Evolutionary conservation across 1,140 invertebrate genomes (phyloP).

Genomic region (Helicoverpa armigera): DNA sequence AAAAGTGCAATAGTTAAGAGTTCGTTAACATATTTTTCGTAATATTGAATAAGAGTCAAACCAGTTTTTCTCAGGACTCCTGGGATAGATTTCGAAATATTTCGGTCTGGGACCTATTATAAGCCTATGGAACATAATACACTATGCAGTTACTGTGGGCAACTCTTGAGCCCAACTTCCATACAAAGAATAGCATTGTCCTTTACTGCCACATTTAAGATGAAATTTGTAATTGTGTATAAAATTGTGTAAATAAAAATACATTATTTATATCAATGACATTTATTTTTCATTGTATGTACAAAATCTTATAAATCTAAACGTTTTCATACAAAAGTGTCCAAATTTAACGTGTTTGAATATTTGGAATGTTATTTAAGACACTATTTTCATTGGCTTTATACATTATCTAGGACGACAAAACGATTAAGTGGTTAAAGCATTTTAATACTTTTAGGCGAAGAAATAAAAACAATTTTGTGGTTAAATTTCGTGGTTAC

Average conservation of each 20-base stretch:
- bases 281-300: slow-evolving; percentile 86
- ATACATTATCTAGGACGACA: slow-evolving; percentile 74
- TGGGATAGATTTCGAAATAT: too few species aligned
- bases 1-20: too few species aligned
- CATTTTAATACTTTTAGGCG: slow-evolving; percentile 68
- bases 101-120: too few species aligned
- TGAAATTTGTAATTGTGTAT: slow-evolving; percentile 30
- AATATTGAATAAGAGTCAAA: too few species aligned
- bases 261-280: slow-evolving; percentile 82
- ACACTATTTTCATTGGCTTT: slow-evolving; percentile 82
- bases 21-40: too few species aligned
- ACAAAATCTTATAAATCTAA: slow-evolving; percentile 86
- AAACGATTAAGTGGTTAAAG: slow-evolving; percentile 77
- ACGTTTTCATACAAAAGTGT: slow-evolving; percentile 85
- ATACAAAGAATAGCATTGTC: too few species aligned
- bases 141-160: too few species aligned
- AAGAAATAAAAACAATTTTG: slow-evolving; percentile 50
- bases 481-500: slow-evolving; percentile 43
- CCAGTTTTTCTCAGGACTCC: too few species aligned
- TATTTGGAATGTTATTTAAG: slow-evolving; percentile 86
- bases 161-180: too few species aligned
- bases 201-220: slow-evolving; percentile 6
- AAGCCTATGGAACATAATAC: too few species aligned
- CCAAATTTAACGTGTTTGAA: slow-evolving; percentile 84
- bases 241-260: slow-evolving; percentile 56